phyloP scores from a whole-genome alignment of 2,113 vertebrate genomes.

The Grammomys dolichurus region DNA sequence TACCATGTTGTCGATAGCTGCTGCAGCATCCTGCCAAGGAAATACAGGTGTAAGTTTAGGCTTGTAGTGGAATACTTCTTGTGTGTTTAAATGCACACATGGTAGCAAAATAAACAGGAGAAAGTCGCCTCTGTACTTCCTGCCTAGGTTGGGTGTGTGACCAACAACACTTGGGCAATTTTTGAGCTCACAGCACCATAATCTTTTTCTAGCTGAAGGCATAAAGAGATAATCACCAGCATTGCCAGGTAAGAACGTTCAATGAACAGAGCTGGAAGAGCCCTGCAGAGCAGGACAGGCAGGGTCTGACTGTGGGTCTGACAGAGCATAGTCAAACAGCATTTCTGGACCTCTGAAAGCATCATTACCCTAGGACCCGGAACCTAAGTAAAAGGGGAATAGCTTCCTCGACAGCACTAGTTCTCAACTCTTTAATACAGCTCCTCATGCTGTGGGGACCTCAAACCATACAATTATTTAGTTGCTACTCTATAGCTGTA shows the following conservation, averaged over 20 bases:
- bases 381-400: neutral
- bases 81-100: neutral
- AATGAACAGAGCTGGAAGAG: neutral
- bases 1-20: constrained; percentile 98
- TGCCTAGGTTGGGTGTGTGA: neutral
- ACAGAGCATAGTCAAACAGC: neutral
- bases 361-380: constrained; percentile 6
- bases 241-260: neutral
- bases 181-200: neutral
- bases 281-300: neutral
- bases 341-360: neutral
- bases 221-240: neutral
- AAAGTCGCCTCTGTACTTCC: neutral
- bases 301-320: neutral
- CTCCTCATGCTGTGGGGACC: neutral
- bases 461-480: neutral
- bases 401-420: neutral
- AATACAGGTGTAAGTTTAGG: neutral
- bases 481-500: neutral
- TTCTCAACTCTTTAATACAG: neutral
- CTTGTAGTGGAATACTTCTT: neutral
- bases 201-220: neutral
- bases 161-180: neutral
- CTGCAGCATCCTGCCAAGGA: constrained; percentile 93
- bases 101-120: neutral